These are phyloP conservation scores for Drosophila mayri DNA, from an alignment of 1,140 invertebrate genomes.

Conservation along the genomic window DNA sequence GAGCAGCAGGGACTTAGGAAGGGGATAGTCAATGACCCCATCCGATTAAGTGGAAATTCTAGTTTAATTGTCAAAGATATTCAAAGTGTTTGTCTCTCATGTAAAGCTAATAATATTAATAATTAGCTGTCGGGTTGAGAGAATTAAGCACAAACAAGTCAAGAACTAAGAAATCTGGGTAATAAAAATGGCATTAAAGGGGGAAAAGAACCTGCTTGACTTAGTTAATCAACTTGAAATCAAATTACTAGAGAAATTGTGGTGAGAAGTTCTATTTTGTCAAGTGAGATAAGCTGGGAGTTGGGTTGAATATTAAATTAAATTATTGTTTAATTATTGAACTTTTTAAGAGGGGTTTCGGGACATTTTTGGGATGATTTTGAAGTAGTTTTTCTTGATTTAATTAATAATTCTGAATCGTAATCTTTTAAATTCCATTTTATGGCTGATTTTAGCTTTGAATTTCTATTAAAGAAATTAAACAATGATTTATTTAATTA, in stretches of 20 bases:
- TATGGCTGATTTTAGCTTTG: no score
- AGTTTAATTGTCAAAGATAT: conserved; percentile 23
- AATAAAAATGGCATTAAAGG: conserved; percentile 10
- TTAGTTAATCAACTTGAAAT: conserved; percentile 6
- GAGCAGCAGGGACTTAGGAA: neutral
- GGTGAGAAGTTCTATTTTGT: no score
- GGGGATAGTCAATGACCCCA: conserved; percentile 6
- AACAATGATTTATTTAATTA: neutral
- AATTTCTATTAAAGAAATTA: neutral
- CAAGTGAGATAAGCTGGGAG: neutral
- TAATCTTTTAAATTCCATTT: no score
- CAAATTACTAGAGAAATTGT: neutral
- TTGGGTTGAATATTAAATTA: neutral
- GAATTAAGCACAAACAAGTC: neutral
- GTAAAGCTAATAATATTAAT: conserved; percentile 1
- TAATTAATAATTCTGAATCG: neutral
- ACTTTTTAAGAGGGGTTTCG: neutral
- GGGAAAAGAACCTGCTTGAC: neutral
- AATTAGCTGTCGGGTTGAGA: neutral
- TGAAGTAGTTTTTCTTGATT: neutral
- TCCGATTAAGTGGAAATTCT: conserved; percentile 39
- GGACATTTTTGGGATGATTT: neutral
- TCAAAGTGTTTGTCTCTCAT: conserved; percentile 8
- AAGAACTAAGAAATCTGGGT: conserved; percentile 15
- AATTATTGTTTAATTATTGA: neutral